These are phyloP conservation scores for Syrrhaptes paradoxus DNA, from an alignment of 2,113 vertebrate genomes.

Conservation along the genomic window DNA sequence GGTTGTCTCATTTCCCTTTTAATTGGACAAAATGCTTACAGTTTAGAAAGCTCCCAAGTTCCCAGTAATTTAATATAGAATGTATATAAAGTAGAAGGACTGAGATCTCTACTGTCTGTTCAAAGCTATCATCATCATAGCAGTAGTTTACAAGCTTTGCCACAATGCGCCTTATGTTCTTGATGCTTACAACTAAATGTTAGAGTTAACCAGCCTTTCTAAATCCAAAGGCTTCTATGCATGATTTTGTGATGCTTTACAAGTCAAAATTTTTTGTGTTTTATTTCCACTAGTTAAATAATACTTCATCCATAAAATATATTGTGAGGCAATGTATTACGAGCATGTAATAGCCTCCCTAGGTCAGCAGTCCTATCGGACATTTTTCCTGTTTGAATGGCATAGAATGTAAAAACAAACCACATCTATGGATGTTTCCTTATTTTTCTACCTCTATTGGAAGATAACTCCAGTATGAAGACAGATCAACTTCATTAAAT, in stretches of 20 bases:
- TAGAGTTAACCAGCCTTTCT: not conserved
- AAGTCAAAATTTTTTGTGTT: not conserved
- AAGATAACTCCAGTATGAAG: not conserved
- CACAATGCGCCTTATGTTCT: not conserved
- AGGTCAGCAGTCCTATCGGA: not conserved
- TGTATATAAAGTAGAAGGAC: not conserved
- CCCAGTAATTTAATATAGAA: not conserved
- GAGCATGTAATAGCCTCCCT: not conserved
- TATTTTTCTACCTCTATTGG: not conserved
- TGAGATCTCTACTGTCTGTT: not conserved
- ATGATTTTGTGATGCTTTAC: not conserved
- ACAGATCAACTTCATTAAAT: not conserved
- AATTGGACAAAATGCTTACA: not conserved
- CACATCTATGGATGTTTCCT: not conserved
- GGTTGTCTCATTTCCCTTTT: not conserved
- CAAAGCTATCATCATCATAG: not conserved
- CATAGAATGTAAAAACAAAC: not conserved
- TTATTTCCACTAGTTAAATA: not conserved
- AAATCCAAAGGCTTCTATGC: not conserved
- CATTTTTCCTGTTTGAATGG: not conserved
- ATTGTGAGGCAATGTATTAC: not conserved
- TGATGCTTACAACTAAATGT: not conserved
- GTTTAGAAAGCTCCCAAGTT: not conserved
- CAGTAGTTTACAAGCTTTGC: not conserved
- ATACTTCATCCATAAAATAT: not conserved